Percentiles rank a stretch among this genome's conserved stretches.
phyloP scores from a whole-genome alignment of 2,888 invertebrate species.

The Nezara viridula region DNA sequence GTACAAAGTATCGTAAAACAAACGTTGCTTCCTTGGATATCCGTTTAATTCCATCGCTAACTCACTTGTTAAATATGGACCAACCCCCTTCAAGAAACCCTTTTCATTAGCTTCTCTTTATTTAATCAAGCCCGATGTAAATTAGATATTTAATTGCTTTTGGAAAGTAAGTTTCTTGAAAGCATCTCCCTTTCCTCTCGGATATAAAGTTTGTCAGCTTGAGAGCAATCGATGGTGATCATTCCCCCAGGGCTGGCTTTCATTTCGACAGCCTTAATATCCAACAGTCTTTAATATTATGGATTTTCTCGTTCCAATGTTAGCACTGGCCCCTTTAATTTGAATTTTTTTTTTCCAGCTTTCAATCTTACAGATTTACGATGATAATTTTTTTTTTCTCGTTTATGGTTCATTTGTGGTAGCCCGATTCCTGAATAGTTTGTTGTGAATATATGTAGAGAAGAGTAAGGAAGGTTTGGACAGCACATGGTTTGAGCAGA shows the following conservation, averaged over 20 bases:
- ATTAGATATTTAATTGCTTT: slow-evolving; percentile 26
- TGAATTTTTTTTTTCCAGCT: not conserved
- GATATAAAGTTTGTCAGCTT: slow-evolving; percentile 32
- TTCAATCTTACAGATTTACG: not conserved
- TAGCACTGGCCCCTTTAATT: not conserved
- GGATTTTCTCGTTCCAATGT: not conserved
- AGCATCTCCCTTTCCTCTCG: not conserved
- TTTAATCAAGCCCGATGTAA: slow-evolving; percentile 13
- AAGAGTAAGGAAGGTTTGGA: too few relatives aligned
- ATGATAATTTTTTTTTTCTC: too few relatives aligned
- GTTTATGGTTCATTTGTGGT: too few relatives aligned
- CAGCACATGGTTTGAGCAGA: too few relatives aligned
- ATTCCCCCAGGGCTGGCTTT: not conserved
- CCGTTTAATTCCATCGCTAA: not conserved
- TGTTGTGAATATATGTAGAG: too few relatives aligned
- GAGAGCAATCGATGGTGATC: not conserved
- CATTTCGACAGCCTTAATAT: slow-evolving; percentile 12
- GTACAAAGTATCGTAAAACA: not conserved
- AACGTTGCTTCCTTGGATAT: not conserved
- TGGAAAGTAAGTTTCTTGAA: slow-evolving; percentile 28
- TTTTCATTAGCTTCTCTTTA: slow-evolving; percentile 15
- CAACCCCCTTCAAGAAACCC: not conserved
- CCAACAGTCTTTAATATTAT: not conserved
- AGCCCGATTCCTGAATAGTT: too few relatives aligned
- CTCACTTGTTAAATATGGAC: not conserved